Base-by-base conservation (phyloP, 2,888 invertebrate genomes). In the Oscheius sp. region DNA sequence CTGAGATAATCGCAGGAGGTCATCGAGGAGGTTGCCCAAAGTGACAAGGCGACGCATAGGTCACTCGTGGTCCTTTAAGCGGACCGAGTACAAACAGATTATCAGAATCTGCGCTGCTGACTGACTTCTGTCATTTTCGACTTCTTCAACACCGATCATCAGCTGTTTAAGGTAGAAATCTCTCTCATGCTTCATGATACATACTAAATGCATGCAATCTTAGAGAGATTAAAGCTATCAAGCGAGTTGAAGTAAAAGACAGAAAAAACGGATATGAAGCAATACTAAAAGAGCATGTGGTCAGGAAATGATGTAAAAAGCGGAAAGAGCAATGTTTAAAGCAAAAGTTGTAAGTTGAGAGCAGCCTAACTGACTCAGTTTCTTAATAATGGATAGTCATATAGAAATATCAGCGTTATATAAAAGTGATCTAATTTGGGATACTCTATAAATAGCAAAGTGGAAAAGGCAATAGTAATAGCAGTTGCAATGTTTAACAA, bases 51-150 rank as follows among this genome's bases (percentile, higher is more conserved):
- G 41, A 59, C 41, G 59, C 59, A 30, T 28, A 44, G 59, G 59
- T 59, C 59, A 59, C 59, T 59, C 59, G 44, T 59, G 59, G 59
- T 59, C 59, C 44, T 59, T 59, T 59, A 44, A 59, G 59, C 59
- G 59, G 44, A 59, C 59, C 59, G 59, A 59, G 59, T 59, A 59
- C 59, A 59, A 59, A 59, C 59, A 59, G 59, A 59, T 59, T 59
- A 59, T 59, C 44, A 22, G 59, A 59, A 59, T 59, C 44, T 17
- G 41, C 59, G 30, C 59, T n/a, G 32, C 36, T 28, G 33, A 17
- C 24, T 22, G 24, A 26, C 47, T 47, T 47, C 47, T 22, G 47
- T 8, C n/a, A n/a, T n/a, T n/a, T n/a, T n/a, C n/a, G n/a, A n/a
- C n/a, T n/a, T n/a, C n/a, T n/a, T n/a, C n/a, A n/a, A n/a, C n/a